Evolutionary conservation across 2,113 vertebrate species (phyloP), one percentile per base, ranked within the genome.

Genomic region (Macrotis lagotis): DNA sequence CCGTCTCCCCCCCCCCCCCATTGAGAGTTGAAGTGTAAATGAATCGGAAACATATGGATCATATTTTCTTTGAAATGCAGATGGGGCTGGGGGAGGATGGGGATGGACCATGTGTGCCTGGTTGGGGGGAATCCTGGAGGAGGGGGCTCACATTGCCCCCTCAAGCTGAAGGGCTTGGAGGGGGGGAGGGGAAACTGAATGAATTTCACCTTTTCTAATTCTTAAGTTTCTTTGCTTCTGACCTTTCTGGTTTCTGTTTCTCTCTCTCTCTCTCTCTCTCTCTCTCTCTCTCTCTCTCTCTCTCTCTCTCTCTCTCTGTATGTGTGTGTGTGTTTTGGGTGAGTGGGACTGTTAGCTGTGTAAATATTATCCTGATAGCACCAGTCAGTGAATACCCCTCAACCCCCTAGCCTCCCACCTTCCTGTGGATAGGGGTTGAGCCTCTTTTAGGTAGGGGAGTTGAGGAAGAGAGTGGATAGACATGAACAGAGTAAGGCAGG

Each of bases 51-150:
- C 97, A 98, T 97, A 98, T 98, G 97, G 97, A 96, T 91, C 51
- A 25, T 90, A 96, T 98, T 98, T 98, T 97, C 97, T 98, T 98
- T 98, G 97, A 98, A 98, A 98, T 98, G 97, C 97, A 98, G 97
- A 97, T 98, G 95, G 95, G 31, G 52, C 95, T 89, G n/a, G 95
- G 93, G 66, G 14, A 22, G 95, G n/a, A 44, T 83, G 66, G 66
- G 66, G 66, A 83, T 83, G 96, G 50, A 96, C 96, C 97, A 96
- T 97, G 97, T 97, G 97, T 97, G 96, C 94, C 91, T 96, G 94
- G 96, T 97, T 97, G 95, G 88, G 90, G 93, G 91, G 93, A 47
- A 53, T 97, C 96, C 92, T 37, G 47, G 94, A 94, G 94, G 97
- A 95, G 55, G 92, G 94, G 88, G 50, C 94, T 93, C 83, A 94